Conservation (phyloP, 1,140 invertebrate species). For the Leptinotarsa defecta region DNA sequence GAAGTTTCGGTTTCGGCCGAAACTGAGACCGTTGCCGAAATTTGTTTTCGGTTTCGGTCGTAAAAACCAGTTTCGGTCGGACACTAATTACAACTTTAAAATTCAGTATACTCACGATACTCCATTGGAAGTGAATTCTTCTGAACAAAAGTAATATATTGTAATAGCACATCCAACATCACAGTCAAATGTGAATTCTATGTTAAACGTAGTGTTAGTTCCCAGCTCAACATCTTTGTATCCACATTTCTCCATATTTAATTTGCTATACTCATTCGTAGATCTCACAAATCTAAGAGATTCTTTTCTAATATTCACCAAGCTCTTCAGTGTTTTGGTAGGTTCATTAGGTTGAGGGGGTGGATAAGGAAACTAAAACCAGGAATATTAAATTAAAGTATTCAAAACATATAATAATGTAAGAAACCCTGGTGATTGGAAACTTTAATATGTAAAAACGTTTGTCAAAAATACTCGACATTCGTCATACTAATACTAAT, state of each 20-base stretch:
- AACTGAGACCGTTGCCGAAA: too few relatives aligned
- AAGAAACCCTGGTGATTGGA: too few relatives aligned
- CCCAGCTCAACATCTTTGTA: constrained; percentile 61
- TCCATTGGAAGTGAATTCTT: constrained; percentile 83
- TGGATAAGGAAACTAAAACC: constrained; percentile 91
- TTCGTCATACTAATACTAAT: too few relatives aligned
- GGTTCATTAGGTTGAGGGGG: constrained; percentile 93
- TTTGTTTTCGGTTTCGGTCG: too few relatives aligned
- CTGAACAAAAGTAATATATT: constrained; percentile 93
- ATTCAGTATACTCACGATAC: constrained; percentile 62
- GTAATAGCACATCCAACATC: constrained; percentile 93
- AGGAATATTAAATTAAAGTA: constrained; percentile 20
- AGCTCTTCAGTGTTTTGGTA: constrained; percentile 92
- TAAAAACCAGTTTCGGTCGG: too few relatives aligned
- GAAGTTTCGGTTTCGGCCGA: too few relatives aligned
- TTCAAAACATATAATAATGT: background rate
- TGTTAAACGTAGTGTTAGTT: constrained; percentile 79
- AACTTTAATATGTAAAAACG: too few relatives aligned
- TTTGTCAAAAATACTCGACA: too few relatives aligned
- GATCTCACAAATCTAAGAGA: constrained; percentile 86
- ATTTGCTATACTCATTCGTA: constrained; percentile 55
- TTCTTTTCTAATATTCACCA: constrained; percentile 97
- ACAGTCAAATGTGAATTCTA: constrained; percentile 97
- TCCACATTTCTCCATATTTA: constrained; percentile 57
- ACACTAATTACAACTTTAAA: too few relatives aligned